Conservation (phyloP, 2,797 vertebrate genomes). For the Dendrocincla fuliginosa region DNA sequence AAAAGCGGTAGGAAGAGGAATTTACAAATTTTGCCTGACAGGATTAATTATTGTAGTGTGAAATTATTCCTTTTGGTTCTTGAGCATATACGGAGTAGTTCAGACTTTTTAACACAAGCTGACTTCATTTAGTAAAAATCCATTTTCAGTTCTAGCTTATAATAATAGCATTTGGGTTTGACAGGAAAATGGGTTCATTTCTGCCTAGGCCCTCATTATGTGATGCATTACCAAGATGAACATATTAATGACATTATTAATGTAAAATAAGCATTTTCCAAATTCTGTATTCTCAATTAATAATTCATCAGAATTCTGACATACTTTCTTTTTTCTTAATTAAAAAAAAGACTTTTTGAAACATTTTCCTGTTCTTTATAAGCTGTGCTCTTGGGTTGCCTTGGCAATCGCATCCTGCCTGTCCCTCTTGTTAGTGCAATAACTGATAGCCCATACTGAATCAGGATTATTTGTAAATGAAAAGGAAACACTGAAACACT, state of each 20-base stretch:
- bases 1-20: neutral
- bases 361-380: neutral
- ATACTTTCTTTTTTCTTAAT: neutral
- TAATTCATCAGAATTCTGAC: neutral
- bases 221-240: neutral
- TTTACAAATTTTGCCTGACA: neutral
- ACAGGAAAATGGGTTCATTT: neutral
- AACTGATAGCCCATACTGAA: conserved; percentile 27
- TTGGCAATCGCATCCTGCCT: conserved; percentile 28
- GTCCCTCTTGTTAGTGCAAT: neutral
- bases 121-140: neutral
- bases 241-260: accelerated
- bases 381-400: neutral
- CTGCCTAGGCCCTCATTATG: neutral
- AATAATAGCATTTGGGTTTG: neutral
- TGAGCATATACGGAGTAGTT: neutral
- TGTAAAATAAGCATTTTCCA: neutral
- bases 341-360: neutral
- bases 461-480: conserved; percentile 18
- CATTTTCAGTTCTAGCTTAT: neutral
- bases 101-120: neutral
- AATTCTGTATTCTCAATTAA: neutral
- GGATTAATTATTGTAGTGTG: neutral
- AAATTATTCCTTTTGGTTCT: neutral
- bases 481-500: conserved; percentile 42